Conservation (phyloP, 2,113 vertebrate species). For the Aphyosemion australe region DNA sequence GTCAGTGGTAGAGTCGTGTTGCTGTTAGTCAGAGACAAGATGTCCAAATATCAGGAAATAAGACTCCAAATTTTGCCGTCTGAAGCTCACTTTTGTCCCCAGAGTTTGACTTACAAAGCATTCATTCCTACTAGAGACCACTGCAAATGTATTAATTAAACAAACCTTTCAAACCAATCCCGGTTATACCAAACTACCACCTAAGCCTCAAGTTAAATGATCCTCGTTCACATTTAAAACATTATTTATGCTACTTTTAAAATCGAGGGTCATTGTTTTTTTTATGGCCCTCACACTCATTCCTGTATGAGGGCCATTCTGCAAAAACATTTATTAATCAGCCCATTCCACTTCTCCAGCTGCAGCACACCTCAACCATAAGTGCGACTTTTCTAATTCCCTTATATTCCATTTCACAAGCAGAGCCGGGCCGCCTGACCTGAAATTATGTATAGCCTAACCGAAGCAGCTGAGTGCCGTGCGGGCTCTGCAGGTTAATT, state of each 20-base stretch:
- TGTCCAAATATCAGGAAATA: too few relatives aligned
- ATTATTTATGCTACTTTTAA: neutral
- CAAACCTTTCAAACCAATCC: too few relatives aligned
- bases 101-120: too few relatives aligned
- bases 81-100: too few relatives aligned
- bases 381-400: slow-evolving; percentile 17
- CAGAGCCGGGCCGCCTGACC: slow-evolving; percentile 3
- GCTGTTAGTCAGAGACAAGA: too few relatives aligned
- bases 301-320: neutral
- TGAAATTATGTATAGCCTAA: slow-evolving; percentile 15
- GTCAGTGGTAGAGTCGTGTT: too few relatives aligned
- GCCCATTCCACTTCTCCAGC: neutral
- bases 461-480: slow-evolving; percentile 5
- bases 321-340: slow-evolving; percentile 1
- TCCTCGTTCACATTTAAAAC: neutral
- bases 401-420: slow-evolving; percentile 13
- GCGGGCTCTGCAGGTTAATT: slow-evolving; percentile 17
- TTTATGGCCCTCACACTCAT: neutral
- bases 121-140: too few relatives aligned
- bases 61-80: too few relatives aligned
- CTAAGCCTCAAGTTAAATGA: too few relatives aligned
- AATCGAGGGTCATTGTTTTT: neutral
- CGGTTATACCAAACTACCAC: too few relatives aligned
- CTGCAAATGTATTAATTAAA: too few relatives aligned
- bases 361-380: slow-evolving; percentile 9